Base-by-base conservation (phyloP, 2,113 vertebrate genomes). In the Sisor rabdophorus region DNA sequence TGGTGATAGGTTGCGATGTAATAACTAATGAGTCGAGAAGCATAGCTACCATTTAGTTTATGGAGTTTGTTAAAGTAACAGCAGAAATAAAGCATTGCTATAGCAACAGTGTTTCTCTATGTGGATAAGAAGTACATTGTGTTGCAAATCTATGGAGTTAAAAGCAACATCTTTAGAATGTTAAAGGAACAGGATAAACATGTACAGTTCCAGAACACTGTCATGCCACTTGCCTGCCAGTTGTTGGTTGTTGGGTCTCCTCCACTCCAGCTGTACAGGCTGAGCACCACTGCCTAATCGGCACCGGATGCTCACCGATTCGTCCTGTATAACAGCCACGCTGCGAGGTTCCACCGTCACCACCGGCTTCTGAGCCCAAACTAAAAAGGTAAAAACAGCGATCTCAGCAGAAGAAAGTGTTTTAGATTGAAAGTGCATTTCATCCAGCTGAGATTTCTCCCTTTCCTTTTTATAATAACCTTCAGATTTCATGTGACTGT, bases 281-380 rank as follows among this genome's bases (percentile, higher is more conserved):
- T 76, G 87, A 0, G 93, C 88, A 0, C 93, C 93, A 0, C 90
- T 89, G 0, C 87, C 86, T 76, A 93, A 0, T 0, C 87, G 91
- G 87, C 97, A 98, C 84, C 88, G 91, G 67, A 98, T 94, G 84
- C 91, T 93, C 81, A 89, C 91, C 0, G 94, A 89, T 40, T 94
- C 93, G 0, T 94, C 96, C 4, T 89, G 92, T 36, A 84, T 91
- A 68, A 97, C 93, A 0, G 90, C 90, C n/a, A 89, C 88, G 26
- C 88, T 84, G 65, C 88, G 92, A 0, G 96, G 96, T 77, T 93
- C 93, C 0, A 96, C 91, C 16, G 94, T 93, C 84, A 97, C 88
- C 1, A 93, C 92, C 0, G 95, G 95, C 70, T 88, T 91, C 84
- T 94, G 91, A 30, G 89, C 91, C 32, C 90, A 91, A 89, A 85